Evolutionary conservation across 2,888 invertebrate species (phyloP).

Genomic region (Agrotis ipsilon): DNA sequence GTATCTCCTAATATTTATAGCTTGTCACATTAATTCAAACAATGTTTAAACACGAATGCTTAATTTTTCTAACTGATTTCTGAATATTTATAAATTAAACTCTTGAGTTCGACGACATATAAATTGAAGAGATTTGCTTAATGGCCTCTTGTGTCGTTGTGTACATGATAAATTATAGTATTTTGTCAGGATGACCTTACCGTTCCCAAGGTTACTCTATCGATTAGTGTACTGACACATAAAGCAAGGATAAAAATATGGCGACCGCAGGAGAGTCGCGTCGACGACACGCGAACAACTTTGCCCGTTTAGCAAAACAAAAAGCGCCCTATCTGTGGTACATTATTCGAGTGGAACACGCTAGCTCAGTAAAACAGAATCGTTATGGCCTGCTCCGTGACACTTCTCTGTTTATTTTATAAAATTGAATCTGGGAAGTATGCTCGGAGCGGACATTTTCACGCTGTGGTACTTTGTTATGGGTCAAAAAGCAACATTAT

Average conservation of each 20-base stretch:
- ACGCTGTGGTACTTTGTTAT: constrained; percentile 8
- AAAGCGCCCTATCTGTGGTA: constrained; percentile 56
- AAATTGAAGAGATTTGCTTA: constrained; percentile 40
- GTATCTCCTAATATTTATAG: constrained; percentile 41
- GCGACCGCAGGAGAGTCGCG: constrained; percentile 60
- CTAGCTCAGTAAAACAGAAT: constrained; percentile 63
- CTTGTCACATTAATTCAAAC: constrained; percentile 54
- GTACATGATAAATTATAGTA: constrained; percentile 38
- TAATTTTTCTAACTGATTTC: constrained; percentile 35
- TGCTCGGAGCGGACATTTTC: not conserved
- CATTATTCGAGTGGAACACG: constrained; percentile 69
- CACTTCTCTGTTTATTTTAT: constrained; percentile 54
- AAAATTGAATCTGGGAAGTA: constrained; percentile 40
- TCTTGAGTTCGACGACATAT: constrained; percentile 35
- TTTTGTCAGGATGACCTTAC: constrained; percentile 60
- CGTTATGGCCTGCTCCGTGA: constrained; percentile 60
- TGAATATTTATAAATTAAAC: constrained; percentile 44
- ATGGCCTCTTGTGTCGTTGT: constrained; percentile 30
- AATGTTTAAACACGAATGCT: constrained; percentile 54
- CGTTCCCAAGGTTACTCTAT: constrained; percentile 63
- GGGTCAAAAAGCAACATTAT: not conserved
- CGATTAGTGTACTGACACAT: constrained; percentile 60
- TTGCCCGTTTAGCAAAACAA: constrained; percentile 69
- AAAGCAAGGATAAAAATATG: constrained; percentile 60
- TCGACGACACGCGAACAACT: constrained; percentile 66